A percentile compares a stretch with the other conserved stretches of the same genome.
Evolutionary conservation across 1,140 invertebrate genomes (phyloP).

Genomic region (Drosophila arawakana): DNA sequence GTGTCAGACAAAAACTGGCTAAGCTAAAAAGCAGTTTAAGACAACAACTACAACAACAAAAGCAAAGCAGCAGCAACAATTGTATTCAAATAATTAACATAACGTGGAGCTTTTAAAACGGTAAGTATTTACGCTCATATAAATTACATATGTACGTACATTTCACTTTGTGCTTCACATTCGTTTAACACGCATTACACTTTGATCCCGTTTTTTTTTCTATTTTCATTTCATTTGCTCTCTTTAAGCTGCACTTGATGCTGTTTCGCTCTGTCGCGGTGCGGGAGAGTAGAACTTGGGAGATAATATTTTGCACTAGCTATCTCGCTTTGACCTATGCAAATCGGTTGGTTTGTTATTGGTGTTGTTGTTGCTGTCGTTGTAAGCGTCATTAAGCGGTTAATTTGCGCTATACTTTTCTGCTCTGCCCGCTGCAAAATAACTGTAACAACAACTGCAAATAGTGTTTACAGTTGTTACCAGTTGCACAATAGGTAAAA

Average conservation of each 20-base stretch:
- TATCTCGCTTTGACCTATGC: slow-evolving; percentile 26
- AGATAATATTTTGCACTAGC: slow-evolving; percentile 11
- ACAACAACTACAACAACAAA: slow-evolving; percentile 29
- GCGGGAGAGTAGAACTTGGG: background rate
- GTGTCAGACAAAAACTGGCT: slow-evolving; percentile 11
- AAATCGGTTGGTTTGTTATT: slow-evolving; percentile 17
- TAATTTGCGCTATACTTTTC: slow-evolving; percentile 46
- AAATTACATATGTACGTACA: slow-evolving; percentile 19
- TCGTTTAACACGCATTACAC: slow-evolving; percentile 23
- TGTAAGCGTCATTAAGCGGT: slow-evolving; percentile 47
- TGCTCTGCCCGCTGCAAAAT: slow-evolving; percentile 6
- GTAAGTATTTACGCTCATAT: slow-evolving; percentile 57
- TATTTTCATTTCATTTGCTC: slow-evolving; percentile 22
- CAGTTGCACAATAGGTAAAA: slow-evolving; percentile 48
- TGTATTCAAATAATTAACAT: slow-evolving; percentile 50
- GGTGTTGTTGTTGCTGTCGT: slow-evolving; percentile 20
- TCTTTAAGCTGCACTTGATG: slow-evolving; percentile 59
- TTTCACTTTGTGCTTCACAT: slow-evolving; percentile 42
- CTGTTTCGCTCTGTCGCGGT: slow-evolving; percentile 12
- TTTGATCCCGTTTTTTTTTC: slow-evolving; percentile 26
- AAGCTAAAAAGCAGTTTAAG: slow-evolving; percentile 20
- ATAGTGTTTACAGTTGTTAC: slow-evolving; percentile 38
- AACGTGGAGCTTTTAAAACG: slow-evolving; percentile 57
- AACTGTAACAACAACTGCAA: slow-evolving; percentile 48
- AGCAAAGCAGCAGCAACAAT: slow-evolving; percentile 1